Percentiles rank a stretch among this genome's conserved stretches.
Evolutionary conservation across 2,113 vertebrate genomes (phyloP).

Genomic region (Dinomys branickii): DNA sequence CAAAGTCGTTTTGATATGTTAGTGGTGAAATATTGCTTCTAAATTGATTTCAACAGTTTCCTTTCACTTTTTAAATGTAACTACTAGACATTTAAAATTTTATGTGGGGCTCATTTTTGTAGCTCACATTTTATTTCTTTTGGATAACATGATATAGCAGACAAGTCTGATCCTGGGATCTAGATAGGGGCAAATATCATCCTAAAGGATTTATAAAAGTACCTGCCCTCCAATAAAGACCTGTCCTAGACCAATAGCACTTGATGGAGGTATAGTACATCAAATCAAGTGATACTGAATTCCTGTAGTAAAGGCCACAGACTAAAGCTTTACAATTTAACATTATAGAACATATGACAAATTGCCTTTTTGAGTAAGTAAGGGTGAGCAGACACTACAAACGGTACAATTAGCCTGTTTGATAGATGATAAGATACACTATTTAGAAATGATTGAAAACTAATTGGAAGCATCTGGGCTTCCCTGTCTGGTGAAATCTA

Average conservation of each 20-base stretch:
- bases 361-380: not conserved
- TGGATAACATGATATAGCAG: not conserved
- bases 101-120: not conserved
- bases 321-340: not conserved
- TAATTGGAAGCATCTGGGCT: not conserved
- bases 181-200: not conserved
- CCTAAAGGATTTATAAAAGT: not conserved
- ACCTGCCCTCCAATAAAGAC: not conserved
- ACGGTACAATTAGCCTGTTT: not conserved
- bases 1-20: not conserved
- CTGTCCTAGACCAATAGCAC: not conserved
- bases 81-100: not conserved
- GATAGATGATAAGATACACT: not conserved
- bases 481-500: not conserved
- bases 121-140: not conserved
- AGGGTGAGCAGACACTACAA: not conserved
- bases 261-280: not conserved
- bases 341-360: not conserved
- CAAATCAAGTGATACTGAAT: not conserved
- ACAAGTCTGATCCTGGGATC: not conserved
- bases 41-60: not conserved
- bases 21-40: not conserved
- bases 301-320: not conserved
- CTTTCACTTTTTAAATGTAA: not conserved
- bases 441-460: not conserved